A percentile compares a stretch with the other conserved stretches of the same genome.
Evolutionary conservation across 1,140 invertebrate genomes (phyloP).

Genomic region (Idris sp.): DNA sequence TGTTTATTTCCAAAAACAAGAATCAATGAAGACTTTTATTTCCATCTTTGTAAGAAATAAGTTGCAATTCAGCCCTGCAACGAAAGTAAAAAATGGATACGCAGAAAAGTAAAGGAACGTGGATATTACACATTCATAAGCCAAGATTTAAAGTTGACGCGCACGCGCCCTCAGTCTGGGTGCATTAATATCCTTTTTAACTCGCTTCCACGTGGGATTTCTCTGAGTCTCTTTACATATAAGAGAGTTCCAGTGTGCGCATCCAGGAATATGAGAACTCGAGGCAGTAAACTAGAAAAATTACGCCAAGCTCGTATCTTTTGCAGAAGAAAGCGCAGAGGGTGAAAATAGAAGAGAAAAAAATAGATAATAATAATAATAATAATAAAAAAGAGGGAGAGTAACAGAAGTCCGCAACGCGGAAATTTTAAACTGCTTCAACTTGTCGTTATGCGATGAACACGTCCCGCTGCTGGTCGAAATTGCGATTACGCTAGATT

Average conservation of each 20-base stretch:
- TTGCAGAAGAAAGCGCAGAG: slow-evolving; percentile 1
- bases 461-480: slow-evolving; percentile 15
- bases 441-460: slow-evolving; percentile 45
- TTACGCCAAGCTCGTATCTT: slow-evolving; percentile 35
- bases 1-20: too few species aligned
- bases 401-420: too few species aligned
- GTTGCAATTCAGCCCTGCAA: too few species aligned
- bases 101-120: slow-evolving; percentile 36
- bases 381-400: too few species aligned
- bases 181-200: slow-evolving; percentile 73
- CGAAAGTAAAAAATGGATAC: slow-evolving; percentile 41
- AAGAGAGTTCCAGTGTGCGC: slow-evolving; percentile 57
- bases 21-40: too few species aligned
- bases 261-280: slow-evolving; percentile 53
- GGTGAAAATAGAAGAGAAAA: slow-evolving; percentile 3
- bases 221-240: slow-evolving; percentile 54
- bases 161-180: slow-evolving; percentile 45
- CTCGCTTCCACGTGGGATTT: slow-evolving; percentile 55
- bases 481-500: slow-evolving; percentile 21
- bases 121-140: slow-evolving; percentile 69
- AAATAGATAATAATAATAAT: background rate
- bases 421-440: slow-evolving; percentile 32
- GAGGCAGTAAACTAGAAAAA: slow-evolving; percentile 49
- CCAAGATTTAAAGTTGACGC: slow-evolving; percentile 68
- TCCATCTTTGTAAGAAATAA: too few species aligned